A percentile compares a stretch with the other conserved stretches of the same genome.
Conservation (phyloP, 35 echinoderm and acorn worm species). For the Ophioderma brevispina region DNA sequence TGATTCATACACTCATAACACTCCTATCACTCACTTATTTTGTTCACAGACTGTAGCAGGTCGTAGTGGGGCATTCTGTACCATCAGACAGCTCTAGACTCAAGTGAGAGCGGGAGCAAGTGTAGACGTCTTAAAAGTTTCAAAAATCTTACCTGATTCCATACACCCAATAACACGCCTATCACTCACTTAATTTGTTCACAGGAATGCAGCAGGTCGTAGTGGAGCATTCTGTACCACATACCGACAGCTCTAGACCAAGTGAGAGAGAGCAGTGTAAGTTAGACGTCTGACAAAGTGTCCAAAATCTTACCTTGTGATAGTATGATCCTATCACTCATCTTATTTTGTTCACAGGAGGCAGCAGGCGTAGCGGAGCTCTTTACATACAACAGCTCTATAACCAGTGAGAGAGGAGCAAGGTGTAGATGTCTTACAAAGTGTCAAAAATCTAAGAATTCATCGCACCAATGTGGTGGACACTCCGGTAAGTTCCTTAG, state of each 20-base stretch:
- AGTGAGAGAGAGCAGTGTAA: neutral
- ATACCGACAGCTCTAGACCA: conserved; percentile 44
- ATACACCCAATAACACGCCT: too few species aligned
- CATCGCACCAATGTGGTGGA: too few species aligned
- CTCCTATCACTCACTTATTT: too few species aligned
- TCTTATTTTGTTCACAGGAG: conserved; percentile 23
- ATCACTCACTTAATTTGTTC: too few species aligned
- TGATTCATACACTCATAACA: conserved; percentile 18
- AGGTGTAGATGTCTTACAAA: conserved; percentile 45
- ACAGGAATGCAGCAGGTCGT: neutral
- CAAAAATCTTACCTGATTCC: conserved; percentile 31
- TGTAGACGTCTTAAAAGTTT: too few species aligned
- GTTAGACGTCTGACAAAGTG: neutral
- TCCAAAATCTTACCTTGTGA: neutral
- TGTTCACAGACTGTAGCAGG: conserved; percentile 4
- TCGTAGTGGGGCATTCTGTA: conserved; percentile 33
- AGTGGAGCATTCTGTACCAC: conserved; percentile 11
- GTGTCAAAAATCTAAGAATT: conserved; percentile 35
- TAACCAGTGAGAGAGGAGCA: conserved; percentile 36
- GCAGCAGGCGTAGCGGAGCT: conserved; percentile 33
- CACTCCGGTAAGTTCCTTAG: too few species aligned
- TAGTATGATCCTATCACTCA: too few species aligned
- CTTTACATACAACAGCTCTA: conserved; percentile 37
- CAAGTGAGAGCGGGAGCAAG: conserved; percentile 9
- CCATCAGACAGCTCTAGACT: conserved; percentile 24